phyloP scores from a whole-genome alignment of 53 echinoderm and acorn worm genomes.

The Mesocentrotus franciscanus region DNA sequence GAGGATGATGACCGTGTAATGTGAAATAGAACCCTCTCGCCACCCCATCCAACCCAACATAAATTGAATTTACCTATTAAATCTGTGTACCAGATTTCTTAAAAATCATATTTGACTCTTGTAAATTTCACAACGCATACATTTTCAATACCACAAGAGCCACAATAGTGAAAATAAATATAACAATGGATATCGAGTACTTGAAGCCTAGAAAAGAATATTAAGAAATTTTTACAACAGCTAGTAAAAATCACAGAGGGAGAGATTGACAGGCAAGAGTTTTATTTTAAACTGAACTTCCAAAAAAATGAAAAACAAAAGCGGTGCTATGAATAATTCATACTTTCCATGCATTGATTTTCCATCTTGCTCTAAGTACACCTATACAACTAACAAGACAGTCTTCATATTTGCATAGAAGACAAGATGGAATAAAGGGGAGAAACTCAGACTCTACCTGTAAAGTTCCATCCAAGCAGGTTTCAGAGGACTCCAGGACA shows the following conservation, averaged over 20 bases:
- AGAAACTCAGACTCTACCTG: background rate
- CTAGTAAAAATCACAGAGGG: background rate
- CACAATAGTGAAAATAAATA: background rate
- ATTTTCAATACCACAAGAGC: background rate
- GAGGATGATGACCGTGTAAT: background rate
- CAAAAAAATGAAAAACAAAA: background rate
- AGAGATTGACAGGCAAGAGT: background rate
- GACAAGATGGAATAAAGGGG: background rate
- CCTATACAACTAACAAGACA: background rate
- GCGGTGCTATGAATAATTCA: background rate
- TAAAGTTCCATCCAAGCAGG: slow-evolving; percentile 2
- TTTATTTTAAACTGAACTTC: background rate
- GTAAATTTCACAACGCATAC: background rate
- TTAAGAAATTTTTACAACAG: background rate
- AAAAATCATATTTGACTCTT: background rate
- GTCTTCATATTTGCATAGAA: background rate
- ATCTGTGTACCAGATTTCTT: background rate
- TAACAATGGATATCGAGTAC: background rate
- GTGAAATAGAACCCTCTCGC: background rate
- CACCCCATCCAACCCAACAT: background rate
- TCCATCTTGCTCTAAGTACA: background rate
- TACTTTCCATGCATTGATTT: background rate
- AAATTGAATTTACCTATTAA: background rate
- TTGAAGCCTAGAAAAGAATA: background rate
- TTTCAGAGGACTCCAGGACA: background rate